Evolutionary conservation across 1,140 invertebrate genomes (phyloP).

Genomic region (Uloborus diversus): DNA sequence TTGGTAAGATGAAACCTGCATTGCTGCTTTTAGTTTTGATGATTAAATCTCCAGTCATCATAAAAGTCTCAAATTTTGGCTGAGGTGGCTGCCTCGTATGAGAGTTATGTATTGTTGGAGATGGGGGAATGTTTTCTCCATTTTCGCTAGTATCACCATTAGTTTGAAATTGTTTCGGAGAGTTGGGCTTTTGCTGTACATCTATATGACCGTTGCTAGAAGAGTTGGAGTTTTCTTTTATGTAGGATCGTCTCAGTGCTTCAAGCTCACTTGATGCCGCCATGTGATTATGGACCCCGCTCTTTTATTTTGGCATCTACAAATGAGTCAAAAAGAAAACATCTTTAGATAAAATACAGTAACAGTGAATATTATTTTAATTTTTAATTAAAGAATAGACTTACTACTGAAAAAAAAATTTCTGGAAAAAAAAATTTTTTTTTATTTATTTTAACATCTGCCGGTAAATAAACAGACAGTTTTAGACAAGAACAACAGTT

Average conservation of each 20-base stretch:
- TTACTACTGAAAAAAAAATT: too few species aligned
- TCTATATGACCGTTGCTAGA: slow-evolving; percentile 58
- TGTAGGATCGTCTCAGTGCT: slow-evolving; percentile 53
- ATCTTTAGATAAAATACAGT: too few species aligned
- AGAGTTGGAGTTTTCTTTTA: slow-evolving; percentile 58
- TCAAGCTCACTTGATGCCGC: slow-evolving; percentile 62
- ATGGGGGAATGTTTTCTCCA: slow-evolving; percentile 57
- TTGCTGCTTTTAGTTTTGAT: slow-evolving; percentile 71
- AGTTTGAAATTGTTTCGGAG: background rate
- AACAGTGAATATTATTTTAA: too few species aligned
- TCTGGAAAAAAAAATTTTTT: too few species aligned
- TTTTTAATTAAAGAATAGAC: too few species aligned
- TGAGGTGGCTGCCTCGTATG: background rate
- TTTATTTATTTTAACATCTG: too few species aligned
- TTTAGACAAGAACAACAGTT: too few species aligned
- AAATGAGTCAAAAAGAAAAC: slow-evolving; percentile 30
- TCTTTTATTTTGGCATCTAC: slow-evolving; percentile 30
- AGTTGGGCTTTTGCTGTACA: background rate
- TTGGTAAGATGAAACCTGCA: slow-evolving; percentile 10
- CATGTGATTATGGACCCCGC: slow-evolving; percentile 48
- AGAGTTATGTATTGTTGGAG: slow-evolving; percentile 49
- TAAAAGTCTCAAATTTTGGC: slow-evolving; percentile 84
- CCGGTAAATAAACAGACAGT: too few species aligned
- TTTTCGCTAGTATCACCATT: slow-evolving; percentile 44
- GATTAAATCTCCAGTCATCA: slow-evolving; percentile 97